Evolutionary conservation across 2,113 vertebrate genomes (phyloP).

Genomic region (Hyperopisus bebe): DNA sequence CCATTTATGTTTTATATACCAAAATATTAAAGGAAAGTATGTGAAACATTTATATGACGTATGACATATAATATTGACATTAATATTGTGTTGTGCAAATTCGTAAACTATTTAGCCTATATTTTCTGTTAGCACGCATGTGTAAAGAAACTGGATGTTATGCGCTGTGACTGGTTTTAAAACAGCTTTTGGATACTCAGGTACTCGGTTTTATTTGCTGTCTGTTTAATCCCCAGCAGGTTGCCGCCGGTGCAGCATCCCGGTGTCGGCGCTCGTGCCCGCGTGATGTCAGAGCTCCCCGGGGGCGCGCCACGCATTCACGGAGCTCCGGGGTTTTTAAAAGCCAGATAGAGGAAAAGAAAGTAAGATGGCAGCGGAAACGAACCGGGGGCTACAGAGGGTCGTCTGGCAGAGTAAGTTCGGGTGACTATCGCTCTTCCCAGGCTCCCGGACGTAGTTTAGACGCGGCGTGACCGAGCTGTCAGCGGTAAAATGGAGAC

Average conservation of each 20-base stretch:
- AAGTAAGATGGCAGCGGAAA: slow-evolving; percentile 58
- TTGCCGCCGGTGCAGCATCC: not conserved
- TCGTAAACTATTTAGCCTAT: not conserved
- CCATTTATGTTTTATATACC: not conserved
- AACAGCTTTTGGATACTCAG: not conserved
- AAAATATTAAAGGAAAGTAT: not conserved
- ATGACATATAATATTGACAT: too few relatives aligned
- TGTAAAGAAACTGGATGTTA: not conserved
- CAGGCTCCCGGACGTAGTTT: not conserved
- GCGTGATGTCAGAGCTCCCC: not conserved
- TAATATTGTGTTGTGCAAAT: not conserved
- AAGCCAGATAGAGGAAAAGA: not conserved
- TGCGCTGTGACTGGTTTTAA: not conserved
- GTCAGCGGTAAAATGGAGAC: not conserved
- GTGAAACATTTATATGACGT: not conserved
- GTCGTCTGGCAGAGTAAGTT: slow-evolving; percentile 70
- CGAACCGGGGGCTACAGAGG: slow-evolving; percentile 57
- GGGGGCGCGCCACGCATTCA: slow-evolving; percentile 30
- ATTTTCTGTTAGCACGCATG: not conserved
- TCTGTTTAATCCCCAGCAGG: not conserved
- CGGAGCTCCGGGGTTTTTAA: slow-evolving; percentile 9
- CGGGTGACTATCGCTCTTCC: not conserved
- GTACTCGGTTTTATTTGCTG: not conserved
- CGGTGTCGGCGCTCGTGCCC: not conserved
- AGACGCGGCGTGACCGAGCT: not conserved